Conservation (phyloP, 2,888 invertebrate genomes). For the Ceramica pisi region DNA sequence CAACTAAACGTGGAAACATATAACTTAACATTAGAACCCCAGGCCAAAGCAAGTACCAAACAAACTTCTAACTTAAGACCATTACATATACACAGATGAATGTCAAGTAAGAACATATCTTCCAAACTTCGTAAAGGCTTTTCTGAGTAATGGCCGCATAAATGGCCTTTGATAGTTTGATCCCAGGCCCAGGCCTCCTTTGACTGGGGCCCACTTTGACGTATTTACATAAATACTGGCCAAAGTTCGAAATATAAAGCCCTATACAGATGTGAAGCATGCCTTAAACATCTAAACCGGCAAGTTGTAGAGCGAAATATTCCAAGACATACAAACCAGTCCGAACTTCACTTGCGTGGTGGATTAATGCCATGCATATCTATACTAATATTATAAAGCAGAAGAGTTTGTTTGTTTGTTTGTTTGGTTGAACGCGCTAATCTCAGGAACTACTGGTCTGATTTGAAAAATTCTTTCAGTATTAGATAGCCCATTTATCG, state of each 20-base stretch:
- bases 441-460: too few species aligned
- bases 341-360: neutral
- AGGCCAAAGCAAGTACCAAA: neutral
- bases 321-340: neutral
- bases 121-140: conserved; percentile 47
- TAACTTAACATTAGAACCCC: neutral
- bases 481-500: too few species aligned
- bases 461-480: too few species aligned
- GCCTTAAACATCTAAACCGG: neutral
- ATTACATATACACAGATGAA: conserved; percentile 22
- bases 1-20: neutral
- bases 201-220: conserved; percentile 42
- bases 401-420: too few species aligned
- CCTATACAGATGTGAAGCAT: neutral
- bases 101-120: conserved; percentile 35
- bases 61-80: conserved; percentile 1
- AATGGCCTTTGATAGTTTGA: conserved; percentile 47
- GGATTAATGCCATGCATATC: too few species aligned
- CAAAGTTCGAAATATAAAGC: conserved; percentile 10
- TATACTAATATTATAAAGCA: too few species aligned
- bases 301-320: neutral
- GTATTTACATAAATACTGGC: conserved; percentile 43
- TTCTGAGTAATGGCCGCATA: conserved; percentile 33
- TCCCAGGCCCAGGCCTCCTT: conserved; percentile 28
- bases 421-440: too few species aligned